phyloP scores from a whole-genome alignment of 64 coral and sea anemone genomes.

The Pachyseris speciosa region DNA sequence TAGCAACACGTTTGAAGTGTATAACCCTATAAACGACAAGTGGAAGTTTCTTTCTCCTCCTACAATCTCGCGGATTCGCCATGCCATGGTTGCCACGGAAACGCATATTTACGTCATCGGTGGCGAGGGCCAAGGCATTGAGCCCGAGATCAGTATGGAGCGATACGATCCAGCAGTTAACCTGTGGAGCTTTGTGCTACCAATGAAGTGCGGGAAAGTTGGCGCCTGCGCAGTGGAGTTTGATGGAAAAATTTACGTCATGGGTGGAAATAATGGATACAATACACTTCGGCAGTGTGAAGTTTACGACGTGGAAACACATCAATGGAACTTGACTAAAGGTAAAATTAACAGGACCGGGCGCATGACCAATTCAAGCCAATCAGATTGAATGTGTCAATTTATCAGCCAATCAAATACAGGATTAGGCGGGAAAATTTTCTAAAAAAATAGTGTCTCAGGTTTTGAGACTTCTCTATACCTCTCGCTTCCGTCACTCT shows the following conservation, averaged over 20 bases:
- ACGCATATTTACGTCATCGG: slow-evolving; percentile 84
- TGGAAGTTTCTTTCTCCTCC: slow-evolving; percentile 76
- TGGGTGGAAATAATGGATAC: slow-evolving; percentile 86
- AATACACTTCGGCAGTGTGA: slow-evolving; percentile 75
- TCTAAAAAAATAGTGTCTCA: too few relatives aligned
- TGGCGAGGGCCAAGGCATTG: slow-evolving; percentile 79
- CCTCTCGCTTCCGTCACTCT: too few relatives aligned
- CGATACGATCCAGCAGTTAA: slow-evolving; percentile 78
- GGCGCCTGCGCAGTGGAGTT: slow-evolving; percentile 80
- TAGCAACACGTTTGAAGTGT: slow-evolving; percentile 73
- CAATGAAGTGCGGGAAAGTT: slow-evolving; percentile 87
- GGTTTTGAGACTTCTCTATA: too few relatives aligned
- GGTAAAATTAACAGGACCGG: slow-evolving; percentile 3
- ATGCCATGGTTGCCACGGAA: slow-evolving; percentile 69
- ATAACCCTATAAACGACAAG: slow-evolving; percentile 79
- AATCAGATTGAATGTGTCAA: background rate
- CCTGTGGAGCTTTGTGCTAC: slow-evolving; percentile 81
- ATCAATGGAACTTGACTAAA: slow-evolving; percentile 58
- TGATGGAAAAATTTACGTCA: slow-evolving; percentile 67
- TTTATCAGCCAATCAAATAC: too few relatives aligned
- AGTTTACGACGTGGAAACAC: slow-evolving; percentile 57
- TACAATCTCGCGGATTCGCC: slow-evolving; percentile 64
- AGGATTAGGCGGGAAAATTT: too few relatives aligned
- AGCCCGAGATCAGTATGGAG: slow-evolving; percentile 91
- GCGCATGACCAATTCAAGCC: background rate